phyloP scores from a whole-genome alignment of 2,113 vertebrate species.

The Gyps fulvus region DNA sequence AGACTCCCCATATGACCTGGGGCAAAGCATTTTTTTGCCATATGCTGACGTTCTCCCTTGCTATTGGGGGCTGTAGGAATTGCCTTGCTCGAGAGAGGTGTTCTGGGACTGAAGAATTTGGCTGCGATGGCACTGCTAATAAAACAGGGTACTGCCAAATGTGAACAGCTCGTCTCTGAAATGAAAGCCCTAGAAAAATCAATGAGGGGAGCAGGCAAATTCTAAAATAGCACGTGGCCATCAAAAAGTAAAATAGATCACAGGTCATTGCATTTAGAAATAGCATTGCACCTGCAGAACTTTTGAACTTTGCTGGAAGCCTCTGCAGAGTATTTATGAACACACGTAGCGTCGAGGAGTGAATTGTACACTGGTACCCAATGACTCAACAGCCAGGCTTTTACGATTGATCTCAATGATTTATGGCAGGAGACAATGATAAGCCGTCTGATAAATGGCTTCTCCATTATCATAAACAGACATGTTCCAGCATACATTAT shows the following conservation, averaged over 20 bases:
- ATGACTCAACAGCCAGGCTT: neutral
- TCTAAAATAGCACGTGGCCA: neutral
- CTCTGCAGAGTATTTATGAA: neutral
- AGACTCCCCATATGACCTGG: neutral
- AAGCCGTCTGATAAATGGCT: neutral
- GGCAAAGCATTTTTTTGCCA: neutral
- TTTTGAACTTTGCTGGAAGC: neutral
- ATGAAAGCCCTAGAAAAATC: neutral
- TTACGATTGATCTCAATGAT: neutral
- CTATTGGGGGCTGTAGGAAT: neutral
- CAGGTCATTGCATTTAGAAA: neutral
- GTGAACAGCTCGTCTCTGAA: accelerated
- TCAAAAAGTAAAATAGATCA: neutral
- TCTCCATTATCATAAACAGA: neutral
- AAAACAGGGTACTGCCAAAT: neutral
- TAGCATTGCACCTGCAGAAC: neutral
- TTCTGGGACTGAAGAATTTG: neutral
- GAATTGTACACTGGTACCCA: neutral
- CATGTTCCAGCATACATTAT: neutral
- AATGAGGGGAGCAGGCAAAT: neutral
- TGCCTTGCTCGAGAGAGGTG: neutral
- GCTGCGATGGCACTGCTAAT: neutral
- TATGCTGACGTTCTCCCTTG: neutral
- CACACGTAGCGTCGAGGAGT: accelerated
- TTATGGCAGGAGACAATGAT: neutral